Evolutionary conservation across 1,140 invertebrate species (phyloP), one percentile per base, ranked within the genome.

Genomic region (Aphis craccivora): DNA sequence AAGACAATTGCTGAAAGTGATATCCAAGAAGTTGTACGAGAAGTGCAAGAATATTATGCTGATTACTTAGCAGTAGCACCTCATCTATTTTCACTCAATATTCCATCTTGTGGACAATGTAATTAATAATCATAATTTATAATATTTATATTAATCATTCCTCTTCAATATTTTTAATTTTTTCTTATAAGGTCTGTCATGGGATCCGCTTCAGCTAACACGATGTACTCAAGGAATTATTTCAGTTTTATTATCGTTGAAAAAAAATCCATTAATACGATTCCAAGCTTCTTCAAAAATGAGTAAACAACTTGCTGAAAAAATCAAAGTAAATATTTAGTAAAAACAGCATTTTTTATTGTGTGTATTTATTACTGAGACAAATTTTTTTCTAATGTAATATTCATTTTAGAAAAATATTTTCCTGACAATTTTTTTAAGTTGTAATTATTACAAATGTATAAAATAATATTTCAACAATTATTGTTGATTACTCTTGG

Each of bases 1-100:
- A 99, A 99, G 96, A 96, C 97, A 35, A 95, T 99, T 93, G 99
- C 99, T 1, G 99, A 99, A 96, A 98, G 97, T 94, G 99, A 99
- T 96, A 99, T 99, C 95, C 98, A 99, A 95, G 99, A 99, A 96
- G 97, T 98, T 40, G 99, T 99, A 18, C 96, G 98, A 94, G 99
- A 99, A 96, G 97, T 99, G 1, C 97, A 99, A 95, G 99, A 99
- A 95, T 97, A 98, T 95, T 99, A 99, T 96, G 98, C 97, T 18
- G 99, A 99, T 96, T 99, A 98, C 95, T 96, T 99, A 93, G 98
- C 98, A 84, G 97, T 99, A 18, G 98, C 97, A 95, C 97, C 98
- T 25, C 98, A 99, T 96, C 95, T 99, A 94, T 99, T 99, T 95
- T 97, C 97, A 0, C 95, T 98, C 84, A 97, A 97, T 94, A 96